Base-by-base conservation (phyloP, 2,113 vertebrate genomes). In the Cariama cristata region DNA sequence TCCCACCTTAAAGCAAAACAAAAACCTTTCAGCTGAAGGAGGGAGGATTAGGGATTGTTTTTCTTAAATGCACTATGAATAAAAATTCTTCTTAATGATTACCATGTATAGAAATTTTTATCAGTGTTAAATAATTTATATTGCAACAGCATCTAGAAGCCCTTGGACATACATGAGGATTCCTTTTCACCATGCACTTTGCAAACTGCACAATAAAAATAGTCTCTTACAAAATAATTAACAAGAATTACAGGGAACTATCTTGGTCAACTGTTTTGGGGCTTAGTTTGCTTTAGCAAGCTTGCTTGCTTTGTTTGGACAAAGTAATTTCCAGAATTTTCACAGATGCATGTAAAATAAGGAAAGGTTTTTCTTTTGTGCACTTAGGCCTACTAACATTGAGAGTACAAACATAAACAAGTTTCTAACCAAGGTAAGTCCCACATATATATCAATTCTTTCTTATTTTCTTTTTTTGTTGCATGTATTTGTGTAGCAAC, bases 391-490 rank as follows among this genome's bases (percentile, higher is more conserved):
- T 86, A 17, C 30, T 53, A 28, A 50, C 24, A 20, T 12, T 47
- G n/a, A 67, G 26, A 74, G 72, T 38, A 50, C 86, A 87, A 58
- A 0, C 21, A 42, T 8, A 42, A 50, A 28, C 42, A 82, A n/a
- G 22, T 85, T 92, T 73, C 72, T 77, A 64, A 42, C 5, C n/a
- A 44, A 73, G 16, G 10, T 49, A 64, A 75, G 24, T 60, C 5
- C 4, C 38, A 79, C 11, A n/a, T 22, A 56, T 8, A 38, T 8
- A 42, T 20, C 0, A 17, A 0, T 35, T 8, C 27, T n/a, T 33
- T 18, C 35, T 4, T 1, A 32, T 26, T 44, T 72, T 53, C 3
- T 42, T 23, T 72, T 72, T 50, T 64, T 40, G 4, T 17, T 75
- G 8, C 9, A 13, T 35, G 4, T 49, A 9, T 53, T 75, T 74